Conservation (phyloP, 2,113 vertebrate species). For the Gila orcuttii region DNA sequence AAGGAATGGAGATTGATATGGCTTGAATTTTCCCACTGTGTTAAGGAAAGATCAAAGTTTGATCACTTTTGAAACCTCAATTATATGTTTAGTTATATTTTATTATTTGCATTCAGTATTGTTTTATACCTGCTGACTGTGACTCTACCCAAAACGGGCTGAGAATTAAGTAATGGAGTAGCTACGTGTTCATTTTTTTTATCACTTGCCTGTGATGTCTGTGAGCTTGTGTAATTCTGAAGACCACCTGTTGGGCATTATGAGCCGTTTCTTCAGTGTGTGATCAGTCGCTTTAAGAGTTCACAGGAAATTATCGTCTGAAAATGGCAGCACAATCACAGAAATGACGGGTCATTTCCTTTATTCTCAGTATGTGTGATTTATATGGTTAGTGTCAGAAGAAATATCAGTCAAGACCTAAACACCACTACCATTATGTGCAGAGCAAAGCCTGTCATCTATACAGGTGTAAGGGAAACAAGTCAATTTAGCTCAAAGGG, state of each 20-base stretch:
- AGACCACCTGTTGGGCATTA: conserved; percentile 22
- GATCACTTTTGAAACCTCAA: not conserved
- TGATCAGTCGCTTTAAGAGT: conserved; percentile 11
- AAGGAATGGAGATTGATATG: not conserved
- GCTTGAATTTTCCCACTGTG: not conserved
- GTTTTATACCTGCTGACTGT: not conserved
- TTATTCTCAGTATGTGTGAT: conserved; percentile 27
- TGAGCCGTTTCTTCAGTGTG: conserved; percentile 22
- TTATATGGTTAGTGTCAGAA: not conserved
- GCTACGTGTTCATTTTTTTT: not conserved
- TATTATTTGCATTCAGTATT: not conserved
- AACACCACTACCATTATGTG: not conserved
- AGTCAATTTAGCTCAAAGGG: too few relatives aligned
- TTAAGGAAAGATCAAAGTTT: not conserved
- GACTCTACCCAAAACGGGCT: not conserved
- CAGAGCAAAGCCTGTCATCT: not conserved
- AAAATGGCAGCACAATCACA: conserved; percentile 36
- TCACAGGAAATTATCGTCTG: conserved; percentile 32
- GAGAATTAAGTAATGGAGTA: not conserved
- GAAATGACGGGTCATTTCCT: conserved; percentile 32
- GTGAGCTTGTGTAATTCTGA: conserved; percentile 26
- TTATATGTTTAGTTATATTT: not conserved
- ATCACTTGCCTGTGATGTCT: conserved; percentile 21
- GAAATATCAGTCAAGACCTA: conserved; percentile 18
- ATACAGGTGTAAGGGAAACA: not conserved